These are phyloP conservation scores for Brenthis hecate DNA, from an alignment of 2,888 invertebrate species.

Conservation along the genomic window DNA sequence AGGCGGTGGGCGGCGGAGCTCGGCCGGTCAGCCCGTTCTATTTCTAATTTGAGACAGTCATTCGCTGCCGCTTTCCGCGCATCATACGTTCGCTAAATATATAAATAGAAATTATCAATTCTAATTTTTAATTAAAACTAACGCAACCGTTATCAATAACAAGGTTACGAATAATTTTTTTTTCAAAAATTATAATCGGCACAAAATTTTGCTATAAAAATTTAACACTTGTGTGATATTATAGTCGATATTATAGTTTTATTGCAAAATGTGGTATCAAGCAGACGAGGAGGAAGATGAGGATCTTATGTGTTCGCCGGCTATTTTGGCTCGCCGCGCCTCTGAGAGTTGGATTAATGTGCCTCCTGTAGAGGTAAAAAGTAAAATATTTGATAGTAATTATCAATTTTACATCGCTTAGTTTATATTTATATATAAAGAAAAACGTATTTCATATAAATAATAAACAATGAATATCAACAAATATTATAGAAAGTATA, in stretches of 20 bases:
- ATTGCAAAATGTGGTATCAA: conserved; percentile 87
- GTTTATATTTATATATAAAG: neutral
- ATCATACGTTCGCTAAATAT: conserved; percentile 72
- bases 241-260: conserved; percentile 9
- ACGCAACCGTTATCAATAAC: neutral
- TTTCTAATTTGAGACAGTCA: conserved; percentile 82
- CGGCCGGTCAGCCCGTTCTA: conserved; percentile 71
- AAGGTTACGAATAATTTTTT: neutral
- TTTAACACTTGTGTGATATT: conserved; percentile 12
- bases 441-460: no score
- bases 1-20: conserved; percentile 41
- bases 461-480: no score
- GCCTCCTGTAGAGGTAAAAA: conserved; percentile 90
- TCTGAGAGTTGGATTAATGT: conserved; percentile 95
- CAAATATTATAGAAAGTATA: no score
- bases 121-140: conserved; percentile 11
- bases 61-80: conserved; percentile 76
- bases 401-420: neutral
- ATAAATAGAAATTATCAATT: conserved; percentile 43
- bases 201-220: neutral
- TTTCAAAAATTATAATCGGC: neutral
- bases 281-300: conserved; percentile 92
- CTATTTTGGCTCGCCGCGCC: conserved; percentile 91
- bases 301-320: conserved; percentile 93
- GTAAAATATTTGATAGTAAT: neutral